Percentiles rank a stretch among this genome's conserved stretches.
Conservation (phyloP, 2,888 invertebrate genomes). For the Furcula furcula region DNA sequence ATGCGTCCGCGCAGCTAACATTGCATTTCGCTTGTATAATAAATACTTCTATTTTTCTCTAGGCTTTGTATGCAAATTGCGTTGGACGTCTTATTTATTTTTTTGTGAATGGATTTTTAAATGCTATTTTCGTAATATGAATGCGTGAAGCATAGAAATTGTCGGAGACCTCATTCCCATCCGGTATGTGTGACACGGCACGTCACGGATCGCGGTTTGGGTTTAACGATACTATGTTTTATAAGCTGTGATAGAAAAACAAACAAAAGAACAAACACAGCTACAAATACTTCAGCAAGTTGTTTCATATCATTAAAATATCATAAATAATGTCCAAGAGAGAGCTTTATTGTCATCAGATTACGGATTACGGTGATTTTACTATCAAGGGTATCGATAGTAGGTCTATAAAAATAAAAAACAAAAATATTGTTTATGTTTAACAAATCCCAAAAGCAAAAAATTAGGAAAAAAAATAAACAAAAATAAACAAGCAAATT, state of each 20-base stretch:
- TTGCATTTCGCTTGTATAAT: constrained; percentile 43
- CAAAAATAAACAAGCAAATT: not conserved
- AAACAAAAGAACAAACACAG: too few species aligned
- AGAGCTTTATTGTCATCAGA: too few species aligned
- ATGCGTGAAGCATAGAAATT: constrained; percentile 10
- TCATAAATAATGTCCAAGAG: too few species aligned
- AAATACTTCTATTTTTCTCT: constrained; percentile 53
- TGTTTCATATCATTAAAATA: too few species aligned
- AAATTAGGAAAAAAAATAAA: not conserved
- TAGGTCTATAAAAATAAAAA: too few species aligned
- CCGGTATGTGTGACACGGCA: constrained; percentile 5
- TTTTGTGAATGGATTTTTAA: constrained; percentile 21
- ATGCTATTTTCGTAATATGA: constrained; percentile 4
- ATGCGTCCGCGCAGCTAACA: constrained; percentile 29
- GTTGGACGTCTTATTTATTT: constrained; percentile 38
- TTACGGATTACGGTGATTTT: too few species aligned
- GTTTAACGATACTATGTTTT: not conserved
- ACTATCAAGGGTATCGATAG: too few species aligned
- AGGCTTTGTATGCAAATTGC: constrained; percentile 60
- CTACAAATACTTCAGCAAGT: too few species aligned
- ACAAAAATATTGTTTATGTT: too few species aligned
- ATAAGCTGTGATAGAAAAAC: too few species aligned
- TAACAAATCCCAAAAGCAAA: too few species aligned
- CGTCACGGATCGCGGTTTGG: not conserved
- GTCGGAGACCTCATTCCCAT: constrained; percentile 15